Evolutionary conservation across 2,888 invertebrate species (phyloP).

Genomic region (Scaeva pyrastri): DNA sequence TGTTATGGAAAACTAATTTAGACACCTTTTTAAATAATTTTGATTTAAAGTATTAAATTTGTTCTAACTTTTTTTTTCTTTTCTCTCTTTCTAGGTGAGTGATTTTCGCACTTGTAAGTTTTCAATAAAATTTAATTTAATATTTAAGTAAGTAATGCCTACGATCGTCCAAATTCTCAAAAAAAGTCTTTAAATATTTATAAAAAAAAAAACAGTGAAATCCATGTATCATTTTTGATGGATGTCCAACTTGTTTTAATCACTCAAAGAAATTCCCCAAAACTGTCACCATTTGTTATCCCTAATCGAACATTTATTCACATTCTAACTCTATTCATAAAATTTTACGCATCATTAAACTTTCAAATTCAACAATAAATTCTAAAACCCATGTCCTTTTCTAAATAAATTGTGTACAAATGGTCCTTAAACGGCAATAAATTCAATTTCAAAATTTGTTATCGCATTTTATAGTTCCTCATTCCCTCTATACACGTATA

Average conservation of each 20-base stretch:
- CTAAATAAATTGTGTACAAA: conserved; percentile 49
- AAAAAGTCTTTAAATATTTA: neutral
- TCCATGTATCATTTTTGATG: neutral
- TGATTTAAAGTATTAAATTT: no score
- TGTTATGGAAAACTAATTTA: no score
- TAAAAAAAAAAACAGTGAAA: neutral
- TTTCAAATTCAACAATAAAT: conserved; percentile 48
- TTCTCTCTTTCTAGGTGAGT: conserved; percentile 13
- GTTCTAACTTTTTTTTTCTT: neutral
- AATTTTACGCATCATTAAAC: conserved; percentile 51
- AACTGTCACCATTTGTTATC: neutral
- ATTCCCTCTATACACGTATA: no score
- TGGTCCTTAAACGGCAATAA: conserved; percentile 49
- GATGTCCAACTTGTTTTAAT: neutral
- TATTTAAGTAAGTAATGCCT: no score
- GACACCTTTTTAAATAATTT: no score
- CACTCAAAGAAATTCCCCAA: neutral
- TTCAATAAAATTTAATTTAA: no score
- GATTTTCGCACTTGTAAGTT: neutral
- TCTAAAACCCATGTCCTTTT: conserved; percentile 33
- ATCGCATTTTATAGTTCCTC: conserved; percentile 22
- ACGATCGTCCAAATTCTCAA: neutral
- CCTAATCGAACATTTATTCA: conserved; percentile 19
- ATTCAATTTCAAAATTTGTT: conserved; percentile 20
- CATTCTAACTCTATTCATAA: conserved; percentile 28